Evolutionary conservation across 2,888 invertebrate genomes (phyloP), one percentile per base, ranked within the genome.

Genomic region (Pardosa pseudoannulata): DNA sequence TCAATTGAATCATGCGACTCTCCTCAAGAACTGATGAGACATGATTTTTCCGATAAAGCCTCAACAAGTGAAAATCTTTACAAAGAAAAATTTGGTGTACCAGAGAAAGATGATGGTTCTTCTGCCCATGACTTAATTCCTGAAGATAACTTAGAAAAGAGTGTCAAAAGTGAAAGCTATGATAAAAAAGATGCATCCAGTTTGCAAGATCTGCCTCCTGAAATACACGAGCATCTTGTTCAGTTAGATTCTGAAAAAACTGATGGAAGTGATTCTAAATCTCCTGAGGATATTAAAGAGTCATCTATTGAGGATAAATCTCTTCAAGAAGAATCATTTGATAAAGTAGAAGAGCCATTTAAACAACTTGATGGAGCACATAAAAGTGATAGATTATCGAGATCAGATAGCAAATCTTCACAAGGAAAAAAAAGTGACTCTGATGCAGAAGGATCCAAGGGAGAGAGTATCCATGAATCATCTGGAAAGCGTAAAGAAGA

Each of bases 401-500:
- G 79, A 39, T 87, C 80, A 29, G 87, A 87, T 56, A 87, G 76
- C 50, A 87, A 87, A 36, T 73, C 73, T 31, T 80, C 72, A n/a
- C 81, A 86, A 41, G 74, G 74, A 23, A 85, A 78, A 28, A 88
- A 86, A 68, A 86, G 81, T 62, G 88, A 88, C 75, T 88, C 80
- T 36, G 88, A 88, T 64, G 67, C 87, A 11, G 86, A 82, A 70
- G 83, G 83, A 5, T 78, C 76, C 2, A 88, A 79, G 65, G 23
- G 72, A 28, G 75, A 75, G 36, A 64, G 79, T 32, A 41, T 32
- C 23, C 39, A 46, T 56, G 82, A 79, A 39, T 29, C 70, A n/a
- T 50, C 68, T 39, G 62, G 74, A 11, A 86, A 80, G 67, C 65
- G 64, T 68, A 96, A 96, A 90, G 93, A 95, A 29, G 96, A 97